Percentiles rank a stretch among this genome's conserved stretches.
Evolutionary conservation across 2,113 vertebrate genomes (phyloP).

Genomic region (Calonectris borealis): DNA sequence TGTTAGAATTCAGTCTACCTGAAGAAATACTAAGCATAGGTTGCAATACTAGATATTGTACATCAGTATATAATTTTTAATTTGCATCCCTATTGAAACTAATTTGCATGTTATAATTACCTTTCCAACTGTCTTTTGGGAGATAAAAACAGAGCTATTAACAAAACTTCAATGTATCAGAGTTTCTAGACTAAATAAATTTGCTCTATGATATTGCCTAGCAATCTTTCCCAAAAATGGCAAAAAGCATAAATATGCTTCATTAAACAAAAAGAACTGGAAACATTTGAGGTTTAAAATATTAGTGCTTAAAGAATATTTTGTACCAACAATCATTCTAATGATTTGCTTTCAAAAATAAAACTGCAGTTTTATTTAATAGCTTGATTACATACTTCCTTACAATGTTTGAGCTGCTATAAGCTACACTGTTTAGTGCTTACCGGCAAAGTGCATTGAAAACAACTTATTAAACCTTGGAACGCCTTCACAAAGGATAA

Average conservation of each 20-base stretch:
- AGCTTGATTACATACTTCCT: background rate
- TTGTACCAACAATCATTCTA: constrained; percentile 34
- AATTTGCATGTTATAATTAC: constrained; percentile 76
- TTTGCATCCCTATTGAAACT: constrained; percentile 47
- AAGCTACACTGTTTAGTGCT: background rate
- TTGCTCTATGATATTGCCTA: constrained; percentile 53
- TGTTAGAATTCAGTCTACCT: background rate
- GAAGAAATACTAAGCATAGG: background rate
- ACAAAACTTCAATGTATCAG: constrained; percentile 57
- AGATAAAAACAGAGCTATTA: constrained; percentile 68
- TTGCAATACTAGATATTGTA: constrained; percentile 10
- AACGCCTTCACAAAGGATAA: background rate
- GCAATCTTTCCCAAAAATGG: constrained; percentile 8
- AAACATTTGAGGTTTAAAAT: constrained; percentile 31
- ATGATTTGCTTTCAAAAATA: constrained; percentile 32
- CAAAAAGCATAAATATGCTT: constrained; percentile 38
- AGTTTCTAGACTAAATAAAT: constrained; percentile 59
- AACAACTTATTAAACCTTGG: background rate
- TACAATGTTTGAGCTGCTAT: background rate
- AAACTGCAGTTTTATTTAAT: background rate
- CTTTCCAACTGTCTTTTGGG: constrained; percentile 60
- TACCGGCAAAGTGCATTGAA: background rate
- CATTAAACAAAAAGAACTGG: constrained; percentile 56
- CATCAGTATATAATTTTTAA: constrained; percentile 48
- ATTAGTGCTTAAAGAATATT: constrained; percentile 2